Evolutionary conservation across 92 coral and sea anemone genomes (phyloP), one percentile per base, ranked within the genome.

Genomic region (Anthopleura xanthogrammica): DNA sequence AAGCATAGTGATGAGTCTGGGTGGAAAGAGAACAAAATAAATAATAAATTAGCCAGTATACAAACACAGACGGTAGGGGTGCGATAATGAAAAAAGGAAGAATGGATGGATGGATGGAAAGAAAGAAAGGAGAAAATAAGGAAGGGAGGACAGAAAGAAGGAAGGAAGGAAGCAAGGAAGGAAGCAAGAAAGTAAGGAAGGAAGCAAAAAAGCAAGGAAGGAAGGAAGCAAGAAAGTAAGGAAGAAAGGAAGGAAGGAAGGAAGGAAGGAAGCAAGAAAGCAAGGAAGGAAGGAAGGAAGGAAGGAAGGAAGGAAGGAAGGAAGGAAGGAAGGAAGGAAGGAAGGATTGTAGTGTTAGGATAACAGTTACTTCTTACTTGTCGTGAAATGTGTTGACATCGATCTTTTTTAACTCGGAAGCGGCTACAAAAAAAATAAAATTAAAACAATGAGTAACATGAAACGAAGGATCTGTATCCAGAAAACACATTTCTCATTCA

Each of bases 311-410:
- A 42, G 4, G 56, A 42, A 22, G 4, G 10, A 8, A 52, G 2
- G 48, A 5, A 52, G 12, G 22, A 11, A 56, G 3, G 60, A 7
- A 56, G 52, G 10, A 52, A 52, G 5, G 48, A 42, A 52, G 12
- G 22, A 11, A 56, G 3, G 60, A 7, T 4, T 56, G 64, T 57
- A 16, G 64, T 57, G 12, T 16, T 4, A 57, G 14, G 17, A 39
- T 17, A 20, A 66, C 77, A 24, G 36, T 29, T 29, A 29, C 36
- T 29, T 17, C 76, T 72, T 85, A 93, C 97, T 87, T 93, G 70
- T 93, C 97, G 41, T 89, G 93, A 75, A 93, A 93, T 48, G 91
- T 92, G 87, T 79, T 91, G 82, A 93, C 86, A 80, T 91, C 92
- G 39, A 94, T 88, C 77, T 82, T 83, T 73, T 88, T 90, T 41